Percentiles rank a stretch among this genome's conserved stretches.
Evolutionary conservation across 2,888 invertebrate species (phyloP).

Genomic region (Cataglyphis albicans): DNA sequence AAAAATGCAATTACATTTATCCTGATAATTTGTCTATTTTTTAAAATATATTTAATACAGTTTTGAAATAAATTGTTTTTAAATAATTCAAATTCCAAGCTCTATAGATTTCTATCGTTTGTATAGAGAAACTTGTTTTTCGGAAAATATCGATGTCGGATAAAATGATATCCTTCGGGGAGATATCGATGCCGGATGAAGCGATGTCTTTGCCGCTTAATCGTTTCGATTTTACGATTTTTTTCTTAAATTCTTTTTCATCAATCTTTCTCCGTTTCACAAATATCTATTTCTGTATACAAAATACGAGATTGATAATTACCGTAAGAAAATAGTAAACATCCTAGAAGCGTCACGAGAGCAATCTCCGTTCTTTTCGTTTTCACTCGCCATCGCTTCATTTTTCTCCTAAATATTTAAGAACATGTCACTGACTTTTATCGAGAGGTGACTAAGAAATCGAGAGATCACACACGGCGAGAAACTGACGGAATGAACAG

Average conservation of each 20-base stretch:
- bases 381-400: slow-evolving; percentile 75
- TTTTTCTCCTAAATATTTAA: slow-evolving; percentile 55
- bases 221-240: background rate
- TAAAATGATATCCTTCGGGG: background rate
- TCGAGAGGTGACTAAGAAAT: background rate
- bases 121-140: background rate
- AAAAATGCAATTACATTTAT: background rate
- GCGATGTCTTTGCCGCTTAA: background rate
- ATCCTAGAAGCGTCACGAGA: slow-evolving; percentile 63
- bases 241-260: background rate
- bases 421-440: slow-evolving; percentile 21
- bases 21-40: background rate
- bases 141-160: slow-evolving; percentile 14
- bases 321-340: slow-evolving; percentile 65
- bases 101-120: background rate
- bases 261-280: background rate
- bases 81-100: slow-evolving; percentile 1
- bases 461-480: background rate
- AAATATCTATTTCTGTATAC: background rate
- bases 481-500: background rate
- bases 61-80: background rate
- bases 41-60: background rate
- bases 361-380: slow-evolving; percentile 61
- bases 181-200: background rate
- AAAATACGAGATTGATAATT: slow-evolving; percentile 19